Evolutionary conservation across 2,113 vertebrate genomes (phyloP).

Genomic region (Hiodon tergisus): DNA sequence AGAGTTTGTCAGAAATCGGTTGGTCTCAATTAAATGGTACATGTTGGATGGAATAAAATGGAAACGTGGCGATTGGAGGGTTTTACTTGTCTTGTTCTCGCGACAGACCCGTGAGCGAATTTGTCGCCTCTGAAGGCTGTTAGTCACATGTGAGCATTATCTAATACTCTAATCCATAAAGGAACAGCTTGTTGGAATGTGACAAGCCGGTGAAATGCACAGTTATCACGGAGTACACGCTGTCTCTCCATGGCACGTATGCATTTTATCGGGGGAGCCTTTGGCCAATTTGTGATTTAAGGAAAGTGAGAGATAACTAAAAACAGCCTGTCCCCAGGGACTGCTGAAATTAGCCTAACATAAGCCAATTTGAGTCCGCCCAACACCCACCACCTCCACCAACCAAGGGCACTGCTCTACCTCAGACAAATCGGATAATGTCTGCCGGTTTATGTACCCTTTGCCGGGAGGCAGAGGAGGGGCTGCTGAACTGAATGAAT

Average conservation of each 20-base stretch:
- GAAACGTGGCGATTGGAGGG: too few relatives aligned
- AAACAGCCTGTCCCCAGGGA: conserved; percentile 45
- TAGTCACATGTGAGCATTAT: neutral
- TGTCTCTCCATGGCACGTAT: neutral
- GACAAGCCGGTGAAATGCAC: neutral
- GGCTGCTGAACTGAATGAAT: conserved; percentile 43
- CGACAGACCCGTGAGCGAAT: too few relatives aligned
- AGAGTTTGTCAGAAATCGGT: too few relatives aligned
- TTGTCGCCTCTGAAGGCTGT: neutral
- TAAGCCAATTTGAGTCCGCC: conserved; percentile 49
- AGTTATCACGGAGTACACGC: neutral
- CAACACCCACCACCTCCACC: conserved; percentile 40
- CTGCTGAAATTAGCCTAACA: conserved; percentile 49
- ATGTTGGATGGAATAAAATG: too few relatives aligned
- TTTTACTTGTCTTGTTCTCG: too few relatives aligned
- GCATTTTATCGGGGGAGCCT: neutral
- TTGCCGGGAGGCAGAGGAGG: conserved; percentile 45
- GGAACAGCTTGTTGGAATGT: neutral
- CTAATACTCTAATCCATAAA: neutral
- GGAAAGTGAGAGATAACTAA: conserved; percentile 51
- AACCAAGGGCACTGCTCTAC: conserved; percentile 61
- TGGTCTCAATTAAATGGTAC: too few relatives aligned
- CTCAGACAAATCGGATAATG: conserved; percentile 57
- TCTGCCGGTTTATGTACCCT: conserved; percentile 57
- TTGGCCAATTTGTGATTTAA: conserved; percentile 10